Evolutionary conservation across 2,113 vertebrate species (phyloP).

Genomic region (Leptosomus discolor): DNA sequence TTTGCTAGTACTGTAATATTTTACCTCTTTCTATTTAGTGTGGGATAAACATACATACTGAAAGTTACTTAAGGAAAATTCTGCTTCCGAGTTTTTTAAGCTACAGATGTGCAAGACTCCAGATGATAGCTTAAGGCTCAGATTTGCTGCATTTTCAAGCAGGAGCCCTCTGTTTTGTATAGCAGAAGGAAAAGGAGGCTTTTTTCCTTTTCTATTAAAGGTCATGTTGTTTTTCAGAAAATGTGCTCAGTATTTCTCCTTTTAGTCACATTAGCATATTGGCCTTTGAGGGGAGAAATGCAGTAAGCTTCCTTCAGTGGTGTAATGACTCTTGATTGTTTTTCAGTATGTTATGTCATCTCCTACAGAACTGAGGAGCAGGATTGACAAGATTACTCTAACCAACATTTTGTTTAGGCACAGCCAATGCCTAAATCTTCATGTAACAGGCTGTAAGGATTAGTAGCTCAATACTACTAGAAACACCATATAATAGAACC

Average conservation of each 20-base stretch:
- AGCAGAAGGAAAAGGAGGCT: background rate
- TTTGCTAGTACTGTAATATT: background rate
- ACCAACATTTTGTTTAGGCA: background rate
- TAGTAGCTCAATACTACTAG: background rate
- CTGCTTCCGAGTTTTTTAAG: background rate
- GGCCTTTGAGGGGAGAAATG: background rate
- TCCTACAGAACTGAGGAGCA: background rate
- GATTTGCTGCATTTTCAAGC: background rate
- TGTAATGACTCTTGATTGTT: background rate
- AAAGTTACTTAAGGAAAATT: background rate
- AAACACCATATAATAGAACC: background rate
- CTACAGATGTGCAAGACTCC: background rate
- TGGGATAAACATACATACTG: background rate
- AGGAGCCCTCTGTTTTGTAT: background rate
- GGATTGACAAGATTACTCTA: background rate
- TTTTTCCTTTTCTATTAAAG: constrained; percentile 3
- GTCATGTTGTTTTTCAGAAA: constrained; percentile 22
- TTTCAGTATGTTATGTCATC: background rate
- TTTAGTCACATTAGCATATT: background rate
- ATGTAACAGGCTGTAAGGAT: background rate
- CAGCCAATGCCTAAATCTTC: background rate
- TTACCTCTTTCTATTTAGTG: background rate
- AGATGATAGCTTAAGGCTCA: constrained; percentile 10
- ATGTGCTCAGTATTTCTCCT: background rate
- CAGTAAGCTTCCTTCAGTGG: background rate